Evolutionary conservation across 2,888 invertebrate genomes (phyloP).

Genomic region (Diaprepes abbreviatus): DNA sequence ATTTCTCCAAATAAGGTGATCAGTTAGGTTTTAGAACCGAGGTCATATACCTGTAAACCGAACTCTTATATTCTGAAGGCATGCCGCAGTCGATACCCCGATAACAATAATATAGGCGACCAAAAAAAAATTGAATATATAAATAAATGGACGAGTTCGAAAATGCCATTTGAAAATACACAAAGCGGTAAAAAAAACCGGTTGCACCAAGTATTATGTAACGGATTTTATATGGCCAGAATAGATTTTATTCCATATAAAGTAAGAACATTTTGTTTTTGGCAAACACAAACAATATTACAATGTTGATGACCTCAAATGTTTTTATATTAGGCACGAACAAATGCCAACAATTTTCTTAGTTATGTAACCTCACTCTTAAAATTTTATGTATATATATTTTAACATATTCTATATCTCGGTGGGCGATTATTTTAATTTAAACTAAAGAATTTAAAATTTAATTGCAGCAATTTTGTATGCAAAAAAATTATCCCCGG

Average conservation of each 20-base stretch:
- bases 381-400: neutral
- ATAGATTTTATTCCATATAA: slow-evolving; percentile 15
- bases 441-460: too few species aligned
- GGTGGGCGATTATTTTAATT: too few species aligned
- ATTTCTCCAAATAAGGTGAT: too few species aligned
- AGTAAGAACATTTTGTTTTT: slow-evolving; percentile 6
- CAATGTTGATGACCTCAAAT: slow-evolving; percentile 11
- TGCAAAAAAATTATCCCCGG: too few species aligned
- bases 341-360: neutral
- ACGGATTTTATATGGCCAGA: slow-evolving; percentile 11
- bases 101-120: too few species aligned
- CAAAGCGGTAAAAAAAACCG: slow-evolving; percentile 8
- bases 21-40: too few species aligned
- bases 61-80: too few species aligned
- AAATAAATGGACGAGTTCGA: slow-evolving; percentile 6
- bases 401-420: too few species aligned
- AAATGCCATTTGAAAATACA: neutral
- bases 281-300: slow-evolving; percentile 8
- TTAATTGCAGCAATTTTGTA: too few species aligned
- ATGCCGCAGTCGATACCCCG: too few species aligned
- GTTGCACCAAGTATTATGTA: slow-evolving; percentile 8
- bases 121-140: too few species aligned
- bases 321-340: neutral
- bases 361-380: neutral
- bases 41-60: too few species aligned